These are phyloP conservation scores for Caenorhabditis doughertyi DNA, from an alignment of 2,888 invertebrate genomes.

Conservation along the genomic window DNA sequence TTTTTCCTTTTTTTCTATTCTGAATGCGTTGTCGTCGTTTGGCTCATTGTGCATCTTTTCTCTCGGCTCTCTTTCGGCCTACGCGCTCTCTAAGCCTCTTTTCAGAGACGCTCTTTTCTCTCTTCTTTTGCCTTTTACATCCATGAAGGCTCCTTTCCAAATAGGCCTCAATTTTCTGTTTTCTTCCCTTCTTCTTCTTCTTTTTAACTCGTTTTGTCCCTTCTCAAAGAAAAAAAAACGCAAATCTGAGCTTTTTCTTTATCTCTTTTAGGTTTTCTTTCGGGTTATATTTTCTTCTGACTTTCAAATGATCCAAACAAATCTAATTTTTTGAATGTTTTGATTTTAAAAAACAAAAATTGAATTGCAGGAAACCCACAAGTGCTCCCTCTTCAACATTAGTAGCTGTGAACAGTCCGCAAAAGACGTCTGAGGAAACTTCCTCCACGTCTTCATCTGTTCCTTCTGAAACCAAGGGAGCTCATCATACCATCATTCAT, in stretches of 20 bases:
- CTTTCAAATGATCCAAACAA: not conserved
- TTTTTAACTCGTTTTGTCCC: not conserved
- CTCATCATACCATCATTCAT: not conserved
- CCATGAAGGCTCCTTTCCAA: slow-evolving; percentile 9
- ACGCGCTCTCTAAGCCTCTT: not conserved
- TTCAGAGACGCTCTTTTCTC: not conserved
- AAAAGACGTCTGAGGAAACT: no score
- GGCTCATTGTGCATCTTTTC: slow-evolving; percentile 27
- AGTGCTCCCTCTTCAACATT: no score
- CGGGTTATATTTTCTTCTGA: slow-evolving; percentile 1
- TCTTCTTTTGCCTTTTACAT: not conserved
- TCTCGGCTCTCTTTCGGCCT: not conserved
- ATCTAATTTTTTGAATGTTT: no score
- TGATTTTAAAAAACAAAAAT: no score
- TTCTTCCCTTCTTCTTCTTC: slow-evolving; percentile 31
- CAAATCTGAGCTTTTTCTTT: slow-evolving; percentile 19
- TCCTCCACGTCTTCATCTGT: no score
- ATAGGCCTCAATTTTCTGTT: slow-evolving; percentile 62
- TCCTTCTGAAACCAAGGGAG: no score
- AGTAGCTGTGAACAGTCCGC: no score
- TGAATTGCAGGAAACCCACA: no score
- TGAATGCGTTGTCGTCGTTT: not conserved
- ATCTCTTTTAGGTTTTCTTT: not conserved
- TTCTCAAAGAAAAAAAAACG: slow-evolving; percentile 2
- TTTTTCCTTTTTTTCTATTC: not conserved